Conservation (phyloP, 2,888 invertebrate genomes). For the Apoderus coryli region DNA sequence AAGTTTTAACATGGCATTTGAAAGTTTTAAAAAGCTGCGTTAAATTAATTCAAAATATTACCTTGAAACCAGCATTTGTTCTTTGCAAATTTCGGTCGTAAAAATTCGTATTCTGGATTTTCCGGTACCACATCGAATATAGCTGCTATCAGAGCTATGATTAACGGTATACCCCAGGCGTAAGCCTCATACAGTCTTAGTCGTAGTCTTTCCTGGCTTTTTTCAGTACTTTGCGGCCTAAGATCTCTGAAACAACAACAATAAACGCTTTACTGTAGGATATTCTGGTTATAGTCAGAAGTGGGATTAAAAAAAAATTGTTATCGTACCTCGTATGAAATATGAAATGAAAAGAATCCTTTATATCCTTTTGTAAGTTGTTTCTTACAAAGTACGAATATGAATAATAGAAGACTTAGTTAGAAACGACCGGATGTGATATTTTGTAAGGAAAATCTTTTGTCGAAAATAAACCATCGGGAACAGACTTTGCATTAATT, state of each 20-base stretch:
- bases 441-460: no score
- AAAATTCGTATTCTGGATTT: conserved; percentile 36
- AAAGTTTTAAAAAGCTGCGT: no score
- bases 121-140: conserved; percentile 52
- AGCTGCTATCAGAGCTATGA: conserved; percentile 60
- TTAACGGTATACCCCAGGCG: conserved; percentile 73
- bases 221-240: conserved; percentile 70
- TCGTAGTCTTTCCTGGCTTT: conserved; percentile 68
- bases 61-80: conserved; percentile 75
- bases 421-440: no score
- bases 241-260: conserved; percentile 48
- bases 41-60: no score
- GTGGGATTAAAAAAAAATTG: not conserved
- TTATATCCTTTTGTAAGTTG: no score
- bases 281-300: not conserved
- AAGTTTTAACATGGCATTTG: no score
- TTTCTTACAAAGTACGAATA: no score
- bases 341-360: no score
- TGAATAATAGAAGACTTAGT: no score
- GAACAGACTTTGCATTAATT: no score
- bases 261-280: no score
- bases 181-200: conserved; percentile 67
- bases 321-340: not conserved
- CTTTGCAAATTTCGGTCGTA: conserved; percentile 67
- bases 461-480: no score